phyloP scores from a whole-genome alignment of 2,797 vertebrate genomes.

The Dipus sagitta region DNA sequence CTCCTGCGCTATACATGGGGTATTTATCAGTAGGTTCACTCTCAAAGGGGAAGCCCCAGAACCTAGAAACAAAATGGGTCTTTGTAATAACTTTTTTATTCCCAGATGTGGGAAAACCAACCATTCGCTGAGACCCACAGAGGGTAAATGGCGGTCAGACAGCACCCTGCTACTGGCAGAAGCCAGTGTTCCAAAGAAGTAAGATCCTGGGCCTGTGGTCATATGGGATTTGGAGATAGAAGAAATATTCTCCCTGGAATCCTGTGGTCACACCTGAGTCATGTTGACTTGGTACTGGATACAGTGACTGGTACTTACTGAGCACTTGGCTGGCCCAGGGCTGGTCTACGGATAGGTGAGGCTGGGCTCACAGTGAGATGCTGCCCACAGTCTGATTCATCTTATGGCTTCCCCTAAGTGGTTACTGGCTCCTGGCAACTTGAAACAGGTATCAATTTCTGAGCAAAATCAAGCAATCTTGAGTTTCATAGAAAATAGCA shows the following conservation, averaged over 20 bases:
- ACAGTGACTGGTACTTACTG: too few relatives aligned
- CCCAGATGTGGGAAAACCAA: background rate
- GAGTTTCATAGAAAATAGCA: background rate
- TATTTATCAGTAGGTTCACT: too few relatives aligned
- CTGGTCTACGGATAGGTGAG: background rate
- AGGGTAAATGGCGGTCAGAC: accelerated
- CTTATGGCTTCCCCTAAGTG: too few relatives aligned
- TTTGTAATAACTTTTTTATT: background rate
- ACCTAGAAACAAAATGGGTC: background rate
- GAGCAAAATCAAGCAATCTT: background rate
- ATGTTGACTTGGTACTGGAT: background rate
- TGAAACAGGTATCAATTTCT: background rate
- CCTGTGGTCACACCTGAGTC: accelerated
- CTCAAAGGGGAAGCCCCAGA: background rate
- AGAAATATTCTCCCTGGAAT: background rate
- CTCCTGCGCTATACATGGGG: too few relatives aligned
- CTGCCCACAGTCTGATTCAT: accelerated
- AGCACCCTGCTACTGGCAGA: background rate
- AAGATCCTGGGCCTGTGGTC: background rate
- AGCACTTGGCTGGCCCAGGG: background rate
- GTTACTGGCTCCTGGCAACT: background rate
- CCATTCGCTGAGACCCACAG: background rate
- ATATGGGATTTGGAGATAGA: background rate
- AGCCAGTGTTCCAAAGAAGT: background rate
- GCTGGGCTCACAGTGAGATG: too few relatives aligned